A percentile compares a stretch with the other conserved stretches of the same genome.
These are phyloP conservation scores for Cercopithecus mona DNA, from an alignment of 2,113 vertebrate genomes.

Conservation along the genomic window DNA sequence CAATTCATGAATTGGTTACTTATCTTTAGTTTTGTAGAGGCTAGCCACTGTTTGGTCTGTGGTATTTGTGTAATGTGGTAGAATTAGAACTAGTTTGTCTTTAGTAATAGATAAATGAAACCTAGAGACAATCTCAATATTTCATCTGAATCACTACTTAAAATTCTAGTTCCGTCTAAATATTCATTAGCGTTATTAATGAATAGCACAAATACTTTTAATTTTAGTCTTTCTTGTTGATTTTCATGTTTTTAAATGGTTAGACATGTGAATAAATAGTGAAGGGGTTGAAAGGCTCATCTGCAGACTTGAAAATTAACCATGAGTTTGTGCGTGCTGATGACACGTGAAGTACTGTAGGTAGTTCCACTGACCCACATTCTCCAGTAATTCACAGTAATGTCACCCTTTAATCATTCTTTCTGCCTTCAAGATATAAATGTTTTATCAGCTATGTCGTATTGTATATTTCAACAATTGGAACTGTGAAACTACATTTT, in stretches of 20 bases:
- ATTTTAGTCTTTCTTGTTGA: constrained; percentile 15
- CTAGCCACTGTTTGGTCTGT: not conserved
- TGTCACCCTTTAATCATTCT: not conserved
- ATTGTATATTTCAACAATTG: not conserved
- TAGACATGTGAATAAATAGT: not conserved
- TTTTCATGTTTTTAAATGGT: not conserved
- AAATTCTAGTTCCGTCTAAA: not conserved
- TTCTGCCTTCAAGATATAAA: not conserved
- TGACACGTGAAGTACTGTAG: not conserved
- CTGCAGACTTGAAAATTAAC: not conserved
- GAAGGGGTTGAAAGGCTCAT: not conserved
- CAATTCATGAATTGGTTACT: not conserved
- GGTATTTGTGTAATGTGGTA: not conserved
- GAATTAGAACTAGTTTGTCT: not conserved
- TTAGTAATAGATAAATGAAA: not conserved
- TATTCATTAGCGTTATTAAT: not conserved
- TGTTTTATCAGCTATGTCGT: constrained; percentile 31
- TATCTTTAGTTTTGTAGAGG: not conserved
- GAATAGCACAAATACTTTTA: not conserved
- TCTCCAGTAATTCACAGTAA: not conserved
- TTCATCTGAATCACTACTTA: not conserved
- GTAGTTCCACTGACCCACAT: not conserved
- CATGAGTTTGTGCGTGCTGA: not conserved
- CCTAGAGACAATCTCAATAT: not conserved
- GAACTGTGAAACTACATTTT: not conserved